Percentiles rank a stretch among this genome's conserved stretches.
These are phyloP conservation scores for Apantesis nais DNA, from an alignment of 2,888 invertebrate genomes.

Conservation along the genomic window DNA sequence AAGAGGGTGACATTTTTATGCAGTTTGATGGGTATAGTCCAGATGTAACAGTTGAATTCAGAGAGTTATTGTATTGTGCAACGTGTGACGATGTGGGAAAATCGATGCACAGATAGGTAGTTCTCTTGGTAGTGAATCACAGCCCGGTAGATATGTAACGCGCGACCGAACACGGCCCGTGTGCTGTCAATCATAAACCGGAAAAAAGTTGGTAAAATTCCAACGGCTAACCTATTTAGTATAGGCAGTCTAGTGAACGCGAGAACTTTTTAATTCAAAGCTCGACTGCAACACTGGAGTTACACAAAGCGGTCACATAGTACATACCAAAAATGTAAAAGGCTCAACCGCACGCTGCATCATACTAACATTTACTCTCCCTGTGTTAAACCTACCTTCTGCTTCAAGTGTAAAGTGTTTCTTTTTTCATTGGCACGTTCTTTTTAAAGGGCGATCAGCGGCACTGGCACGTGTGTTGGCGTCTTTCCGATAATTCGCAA, in stretches of 20 bases:
- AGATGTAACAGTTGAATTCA: slow-evolving; percentile 61
- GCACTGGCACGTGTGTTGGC: slow-evolving; percentile 66
- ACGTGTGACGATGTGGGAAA: slow-evolving; percentile 69
- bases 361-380: slow-evolving; percentile 47
- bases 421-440: slow-evolving; percentile 62
- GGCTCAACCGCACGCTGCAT: slow-evolving; percentile 45
- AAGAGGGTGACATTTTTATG: slow-evolving; percentile 54
- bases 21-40: slow-evolving; percentile 56
- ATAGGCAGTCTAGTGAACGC: slow-evolving; percentile 55
- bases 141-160: slow-evolving; percentile 76
- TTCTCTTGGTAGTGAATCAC: slow-evolving; percentile 78
- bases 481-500: slow-evolving; percentile 70
- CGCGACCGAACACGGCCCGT: slow-evolving; percentile 81
- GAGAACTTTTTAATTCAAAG: slow-evolving; percentile 66
- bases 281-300: slow-evolving; percentile 55
- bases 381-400: slow-evolving; percentile 43
- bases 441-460: slow-evolving; percentile 67
- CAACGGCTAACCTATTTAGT: slow-evolving; percentile 75
- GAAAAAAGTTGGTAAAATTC: slow-evolving; percentile 74
- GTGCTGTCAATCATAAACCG: slow-evolving; percentile 85
- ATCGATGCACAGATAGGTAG: slow-evolving; percentile 64
- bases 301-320: slow-evolving; percentile 63
- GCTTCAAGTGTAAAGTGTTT: slow-evolving; percentile 35
- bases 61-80: slow-evolving; percentile 68
- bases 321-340: slow-evolving; percentile 56